Conservation (phyloP, 2,113 vertebrate species). For the Cyphomyrus plagiostoma region DNA sequence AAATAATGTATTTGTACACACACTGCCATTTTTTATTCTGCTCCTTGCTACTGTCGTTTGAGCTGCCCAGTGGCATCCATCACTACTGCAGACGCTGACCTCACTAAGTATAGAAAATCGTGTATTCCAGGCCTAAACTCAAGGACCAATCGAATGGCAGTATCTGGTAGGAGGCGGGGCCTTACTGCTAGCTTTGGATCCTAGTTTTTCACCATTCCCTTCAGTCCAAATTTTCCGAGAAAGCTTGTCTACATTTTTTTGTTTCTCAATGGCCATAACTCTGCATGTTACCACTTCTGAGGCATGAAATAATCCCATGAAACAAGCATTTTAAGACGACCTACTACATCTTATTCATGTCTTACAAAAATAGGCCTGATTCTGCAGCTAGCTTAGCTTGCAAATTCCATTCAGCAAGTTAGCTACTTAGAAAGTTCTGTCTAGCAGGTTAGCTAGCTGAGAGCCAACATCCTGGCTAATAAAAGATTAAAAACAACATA, state of each 20-base stretch:
- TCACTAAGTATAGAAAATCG: not conserved
- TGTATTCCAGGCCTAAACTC: not conserved
- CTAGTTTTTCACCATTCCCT: not conserved
- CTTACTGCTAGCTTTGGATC: not conserved
- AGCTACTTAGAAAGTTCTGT: not conserved
- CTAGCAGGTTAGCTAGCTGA: not conserved
- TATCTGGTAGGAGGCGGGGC: not conserved
- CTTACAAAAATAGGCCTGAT: not conserved
- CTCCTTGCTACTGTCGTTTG: not conserved
- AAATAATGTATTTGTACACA: slow-evolving; percentile 12
- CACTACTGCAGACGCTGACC: not conserved
- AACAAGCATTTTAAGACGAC: not conserved
- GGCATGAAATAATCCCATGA: not conserved
- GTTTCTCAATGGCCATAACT: not conserved
- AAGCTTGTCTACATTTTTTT: not conserved
- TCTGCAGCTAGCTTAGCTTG: not conserved
- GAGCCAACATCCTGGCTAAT: not conserved
- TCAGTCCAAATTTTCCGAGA: not conserved
- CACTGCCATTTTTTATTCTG: not conserved
- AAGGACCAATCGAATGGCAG: not conserved
- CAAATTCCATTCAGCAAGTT: not conserved
- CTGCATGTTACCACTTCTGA: not conserved
- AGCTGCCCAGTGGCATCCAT: not conserved
- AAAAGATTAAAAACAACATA: not conserved
- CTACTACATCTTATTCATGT: not conserved